A percentile compares a stretch with the other conserved stretches of the same genome.
Evolutionary conservation across 92 coral and sea anemone species (phyloP).

Genomic region (Muricea muricata): DNA sequence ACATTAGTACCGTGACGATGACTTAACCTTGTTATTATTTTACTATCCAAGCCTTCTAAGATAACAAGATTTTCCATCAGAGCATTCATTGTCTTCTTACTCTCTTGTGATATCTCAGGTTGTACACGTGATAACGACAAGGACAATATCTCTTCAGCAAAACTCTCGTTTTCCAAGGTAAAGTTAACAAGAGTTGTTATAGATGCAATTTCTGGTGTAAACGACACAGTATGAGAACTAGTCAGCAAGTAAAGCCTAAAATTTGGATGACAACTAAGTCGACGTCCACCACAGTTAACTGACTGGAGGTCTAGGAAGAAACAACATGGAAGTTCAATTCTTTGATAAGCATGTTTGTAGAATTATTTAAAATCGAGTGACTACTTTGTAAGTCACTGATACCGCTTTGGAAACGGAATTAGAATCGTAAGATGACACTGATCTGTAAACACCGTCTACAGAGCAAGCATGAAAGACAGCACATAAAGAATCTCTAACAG

Average conservation of each 20-base stretch:
- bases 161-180: conserved; percentile 79
- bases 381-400: too few species aligned
- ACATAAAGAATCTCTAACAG: too few species aligned
- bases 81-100: conserved; percentile 79
- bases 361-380: too few species aligned
- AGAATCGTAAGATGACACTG: too few species aligned
- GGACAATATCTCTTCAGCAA: conserved; percentile 88
- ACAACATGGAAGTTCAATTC: neutral
- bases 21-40: conserved; percentile 79
- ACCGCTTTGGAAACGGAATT: too few species aligned
- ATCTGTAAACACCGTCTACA: too few species aligned
- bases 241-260: conserved; percentile 88
- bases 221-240: conserved; percentile 81
- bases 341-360: neutral
- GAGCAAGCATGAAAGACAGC: too few species aligned
- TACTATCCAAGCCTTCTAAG: conserved; percentile 83
- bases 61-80: conserved; percentile 82
- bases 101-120: conserved; percentile 84
- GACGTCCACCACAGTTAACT: conserved; percentile 91
- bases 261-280: conserved; percentile 91
- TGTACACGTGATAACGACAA: conserved; percentile 90
- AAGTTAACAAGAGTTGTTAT: conserved; percentile 91
- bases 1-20: conserved; percentile 87
- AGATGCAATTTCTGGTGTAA: conserved; percentile 92
- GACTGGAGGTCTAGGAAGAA: conserved; percentile 72